Evolutionary conservation across 2,113 vertebrate genomes (phyloP), one percentile per base, ranked within the genome.

Genomic region (Eubucco bourcierii): DNA sequence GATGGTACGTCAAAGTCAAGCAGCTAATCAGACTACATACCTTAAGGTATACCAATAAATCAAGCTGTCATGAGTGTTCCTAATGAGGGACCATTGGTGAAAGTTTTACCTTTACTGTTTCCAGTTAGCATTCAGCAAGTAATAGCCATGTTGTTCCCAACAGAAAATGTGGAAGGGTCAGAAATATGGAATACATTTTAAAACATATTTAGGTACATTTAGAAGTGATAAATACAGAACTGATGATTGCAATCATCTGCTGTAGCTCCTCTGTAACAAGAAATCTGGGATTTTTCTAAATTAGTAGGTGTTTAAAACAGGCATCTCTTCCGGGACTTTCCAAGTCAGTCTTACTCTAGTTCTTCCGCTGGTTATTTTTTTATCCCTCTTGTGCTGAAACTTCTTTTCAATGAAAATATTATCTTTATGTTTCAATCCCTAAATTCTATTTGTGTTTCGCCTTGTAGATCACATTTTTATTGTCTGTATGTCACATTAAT

Each of bases 101-200:
- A 88, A 93, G 33, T 55, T 88, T 84, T 95, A 91, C 27, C 24
- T 74, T 93, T 64, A 34, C 47, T n/a, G 6, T 71, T 23, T 90
- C 90, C 33, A 76, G 63, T 6, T 55, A 64, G 7, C 13, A 34
- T 68, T 90, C 58, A 68, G 53, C 9, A 80, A 83, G 21, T 41
- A 70, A 60, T 12, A 64, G 25, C 31, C 6, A 31, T 34, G 20
- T n/a, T 75, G 3, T 27, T 80, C 12, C 27, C 34, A 84, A 53
- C 1, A 75, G 13, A 84, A 39, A 79, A 81, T 33, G 15, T 7
- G 70, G 31, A 61, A 47, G 8, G 59, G 2, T 83, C 3, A 91
- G 63, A 91, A 80, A 39, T 44, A 65, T 0, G n/a, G 37, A 78
- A 67, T 44, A 7, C 7, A 75, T 50, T 56, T 87, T 71, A 39